These are phyloP conservation scores for Crossaster papposus DNA, from an alignment of 53 echinoderm and acorn worm genomes.

Conservation along the genomic window DNA sequence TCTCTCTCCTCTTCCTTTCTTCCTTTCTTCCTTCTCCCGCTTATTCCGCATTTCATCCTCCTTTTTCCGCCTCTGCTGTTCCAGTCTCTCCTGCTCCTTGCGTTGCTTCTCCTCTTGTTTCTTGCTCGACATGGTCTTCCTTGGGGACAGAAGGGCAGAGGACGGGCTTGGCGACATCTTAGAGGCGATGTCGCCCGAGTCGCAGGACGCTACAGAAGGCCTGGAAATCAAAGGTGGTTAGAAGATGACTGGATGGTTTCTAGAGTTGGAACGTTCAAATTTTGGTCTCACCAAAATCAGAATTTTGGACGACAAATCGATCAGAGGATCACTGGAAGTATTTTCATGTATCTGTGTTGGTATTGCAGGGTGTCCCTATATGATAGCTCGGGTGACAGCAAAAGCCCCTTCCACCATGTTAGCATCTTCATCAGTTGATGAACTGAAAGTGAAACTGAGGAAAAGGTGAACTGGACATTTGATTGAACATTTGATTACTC, in stretches of 20 bases:
- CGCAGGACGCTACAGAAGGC: neutral
- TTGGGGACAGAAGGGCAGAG: slow-evolving; percentile 1
- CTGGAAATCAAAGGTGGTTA: too few relatives aligned
- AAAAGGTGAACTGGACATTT: neutral
- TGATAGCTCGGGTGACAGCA: too few relatives aligned
- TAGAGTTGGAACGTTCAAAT: neutral
- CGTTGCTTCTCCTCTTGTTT: slow-evolving; percentile 75
- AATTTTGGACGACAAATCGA: too few relatives aligned
- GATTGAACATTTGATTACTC: too few relatives aligned
- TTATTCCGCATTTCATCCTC: slow-evolving; percentile 72
- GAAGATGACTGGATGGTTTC: neutral
- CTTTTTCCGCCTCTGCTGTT: slow-evolving; percentile 63
- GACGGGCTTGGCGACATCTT: neutral
- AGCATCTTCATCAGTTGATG: neutral
- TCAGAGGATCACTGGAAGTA: too few relatives aligned
- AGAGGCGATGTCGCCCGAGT: slow-evolving; percentile 3
- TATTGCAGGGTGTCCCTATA: too few relatives aligned
- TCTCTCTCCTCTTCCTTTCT: slow-evolving; percentile 86
- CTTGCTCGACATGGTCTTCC: slow-evolving; percentile 19
- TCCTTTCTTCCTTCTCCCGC: slow-evolving; percentile 84
- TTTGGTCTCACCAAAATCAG: neutral
- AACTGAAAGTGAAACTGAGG: neutral
- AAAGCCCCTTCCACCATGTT: too few relatives aligned
- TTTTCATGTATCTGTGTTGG: too few relatives aligned
- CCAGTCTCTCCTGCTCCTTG: slow-evolving; percentile 73